Evolutionary conservation across 2,113 vertebrate species (phyloP), one percentile per base, ranked within the genome.

Genomic region (Campylomormyrus tamandua): DNA sequence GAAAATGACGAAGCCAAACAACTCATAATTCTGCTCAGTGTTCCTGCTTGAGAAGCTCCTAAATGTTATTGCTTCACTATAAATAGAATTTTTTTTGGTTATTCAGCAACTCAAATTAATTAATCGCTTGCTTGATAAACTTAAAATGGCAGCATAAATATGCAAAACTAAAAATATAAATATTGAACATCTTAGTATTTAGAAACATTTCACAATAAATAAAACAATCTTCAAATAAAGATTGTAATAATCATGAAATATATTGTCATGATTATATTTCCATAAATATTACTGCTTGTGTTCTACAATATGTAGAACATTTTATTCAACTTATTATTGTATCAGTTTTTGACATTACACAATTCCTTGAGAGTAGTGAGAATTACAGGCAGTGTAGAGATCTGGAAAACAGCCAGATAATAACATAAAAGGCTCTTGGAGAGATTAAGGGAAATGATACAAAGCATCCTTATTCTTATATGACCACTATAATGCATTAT

Each of bases 401-500:
- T 21, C 70, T 89, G 88, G 88, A 27, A 17, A 7, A 10, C 3
- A 52, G 70, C 70, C 88, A 89, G 66, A 49, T 80, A 89, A 89
- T 89, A 89, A 83, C 48, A 80, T 89, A 89, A 89, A 74, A 83
- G 48, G 11, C 66, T 80, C 46, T 89, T 35, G 39, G 48, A 39
- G 70, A 89, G 70, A 70, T 80, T 89, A 89, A 89, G 77, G 88
- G 48, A 89, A 89, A 80, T 48, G 77, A 42, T 89, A 89, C 70
- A 89, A 17, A 35, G 13, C 24, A 83, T 9, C 56, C 56, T n/a
- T 62, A 62, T n/a, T 56, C 19, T 62, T 62, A 58, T 27, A 50
- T 15, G 6, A 56, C 48, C 66, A 50, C 48, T 31, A 24, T n/a
- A 62, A 62, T 62, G 56, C 56, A 62, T 62, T n/a, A 62, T 9